These are phyloP conservation scores for Microcebus murinus DNA, from an alignment of 2,113 vertebrate genomes.

Conservation along the genomic window DNA sequence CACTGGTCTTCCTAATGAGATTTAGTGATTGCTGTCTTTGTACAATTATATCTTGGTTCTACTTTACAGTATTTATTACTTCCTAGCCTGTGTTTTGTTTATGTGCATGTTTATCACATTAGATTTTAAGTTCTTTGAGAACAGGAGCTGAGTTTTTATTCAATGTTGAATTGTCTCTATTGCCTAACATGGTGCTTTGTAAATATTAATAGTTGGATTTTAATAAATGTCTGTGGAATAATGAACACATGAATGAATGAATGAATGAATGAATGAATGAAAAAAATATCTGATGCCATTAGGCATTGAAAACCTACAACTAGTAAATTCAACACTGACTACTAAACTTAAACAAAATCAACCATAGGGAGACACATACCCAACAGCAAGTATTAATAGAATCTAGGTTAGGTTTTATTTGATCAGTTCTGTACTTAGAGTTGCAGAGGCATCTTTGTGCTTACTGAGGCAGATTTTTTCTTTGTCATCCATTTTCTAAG, in stretches of 20 bases:
- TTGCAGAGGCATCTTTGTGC: neutral
- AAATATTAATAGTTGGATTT: neutral
- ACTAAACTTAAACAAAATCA: slow-evolving; percentile 14
- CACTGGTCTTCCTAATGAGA: neutral
- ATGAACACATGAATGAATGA: neutral
- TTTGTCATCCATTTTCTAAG: neutral
- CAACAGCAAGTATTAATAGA: neutral
- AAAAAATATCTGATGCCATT: neutral
- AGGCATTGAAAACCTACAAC: neutral
- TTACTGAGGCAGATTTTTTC: neutral
- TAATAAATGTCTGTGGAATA: neutral
- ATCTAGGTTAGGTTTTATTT: neutral
- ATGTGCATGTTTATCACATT: neutral
- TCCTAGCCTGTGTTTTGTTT: neutral
- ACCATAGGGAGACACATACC: neutral
- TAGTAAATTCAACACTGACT: neutral
- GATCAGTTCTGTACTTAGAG: neutral
- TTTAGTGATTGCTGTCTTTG: slow-evolving; percentile 4
- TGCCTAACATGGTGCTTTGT: neutral
- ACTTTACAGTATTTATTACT: neutral
- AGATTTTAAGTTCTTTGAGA: slow-evolving; percentile 34
- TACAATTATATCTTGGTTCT: neutral
- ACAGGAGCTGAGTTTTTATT: neutral
- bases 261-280: neutral
- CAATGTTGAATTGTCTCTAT: neutral